Base-by-base conservation (phyloP, 2,888 invertebrate species). In the Altica lythri region DNA sequence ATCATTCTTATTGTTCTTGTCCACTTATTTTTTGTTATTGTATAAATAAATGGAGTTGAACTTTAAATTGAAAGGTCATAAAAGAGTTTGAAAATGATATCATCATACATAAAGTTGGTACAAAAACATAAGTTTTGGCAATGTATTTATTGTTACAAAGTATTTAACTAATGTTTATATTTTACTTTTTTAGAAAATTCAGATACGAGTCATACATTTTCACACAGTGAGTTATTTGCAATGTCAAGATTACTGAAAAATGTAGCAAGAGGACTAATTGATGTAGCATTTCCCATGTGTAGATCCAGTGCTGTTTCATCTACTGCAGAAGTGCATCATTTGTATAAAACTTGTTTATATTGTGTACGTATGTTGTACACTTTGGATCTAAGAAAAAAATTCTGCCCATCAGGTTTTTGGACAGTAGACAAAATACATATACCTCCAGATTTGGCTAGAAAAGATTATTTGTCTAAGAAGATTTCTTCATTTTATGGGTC, bases 381-480 rank as follows among this genome's bases (percentile, higher is more conserved):
- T 10, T 82, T 97, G 14, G 96, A 98, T 79, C 81, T 89, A 17
- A 83, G 97, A 17, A 81, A 91, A 44, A 83, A 83, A 42, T 91
- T 91, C 69, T 90, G 91, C 67, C 72, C 72, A 22, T 46, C 64
- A 2, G 73, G 72, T 6, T 77, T 77, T 57, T 77, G 77, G 77
- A 76, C 76, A 1, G 67, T 70, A 1, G 72, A 72, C 52, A 76
- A 75, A 63, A 74, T 77, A 32, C 73, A 74, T 55, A 71, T 77
- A 43, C 74, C 76, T 0, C 71, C 70, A 17, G 76, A 76, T 63
- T 62, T 77, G 35, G 68, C 72, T 1, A 67, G 72, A 22, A 73
- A 73, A 52, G 74, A 76, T 63, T 77, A 77, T 63, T 59, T 77
- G 6, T 74, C 72, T 2, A 74, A 75, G 57, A 71, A 63, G 16